phyloP scores from a whole-genome alignment of 2,888 invertebrate genomes.

The Andrena chrysosceles region DNA sequence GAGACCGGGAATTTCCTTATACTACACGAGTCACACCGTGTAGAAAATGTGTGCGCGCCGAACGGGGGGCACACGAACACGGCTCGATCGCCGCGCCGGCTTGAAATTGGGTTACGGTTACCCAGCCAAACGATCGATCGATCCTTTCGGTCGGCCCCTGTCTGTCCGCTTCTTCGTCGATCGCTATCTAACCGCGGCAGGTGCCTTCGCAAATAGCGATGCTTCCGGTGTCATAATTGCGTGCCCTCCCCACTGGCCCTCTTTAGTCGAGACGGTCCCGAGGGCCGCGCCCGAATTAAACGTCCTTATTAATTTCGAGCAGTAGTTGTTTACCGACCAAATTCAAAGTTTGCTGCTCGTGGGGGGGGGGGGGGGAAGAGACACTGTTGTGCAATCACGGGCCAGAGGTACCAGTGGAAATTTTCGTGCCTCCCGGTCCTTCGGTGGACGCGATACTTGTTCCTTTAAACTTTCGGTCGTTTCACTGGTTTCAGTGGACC shows the following conservation, averaged over 20 bases:
- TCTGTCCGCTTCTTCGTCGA: constrained; percentile 13
- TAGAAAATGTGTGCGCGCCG: constrained; percentile 24
- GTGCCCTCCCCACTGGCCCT: constrained; percentile 12
- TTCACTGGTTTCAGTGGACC: too few relatives aligned
- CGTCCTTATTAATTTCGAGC: constrained; percentile 10
- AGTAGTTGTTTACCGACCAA: constrained; percentile 1
- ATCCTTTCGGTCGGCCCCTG: constrained; percentile 12
- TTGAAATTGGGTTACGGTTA: constrained; percentile 75
- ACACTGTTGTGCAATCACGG: constrained; percentile 19
- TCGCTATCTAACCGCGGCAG: constrained; percentile 42
- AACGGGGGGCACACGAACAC: constrained; percentile 42
- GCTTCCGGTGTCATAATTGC: constrained; percentile 53
- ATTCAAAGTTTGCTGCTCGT: neutral
- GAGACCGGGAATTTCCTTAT: constrained; percentile 82
- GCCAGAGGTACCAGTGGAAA: constrained; percentile 8
- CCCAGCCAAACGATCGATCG: constrained; percentile 46
- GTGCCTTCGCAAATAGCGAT: constrained; percentile 37
- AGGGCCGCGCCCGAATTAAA: constrained; percentile 38
- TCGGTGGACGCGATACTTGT: neutral
- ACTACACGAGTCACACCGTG: constrained; percentile 68
- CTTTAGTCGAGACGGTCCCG: neutral
- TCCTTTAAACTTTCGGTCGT: too few relatives aligned
- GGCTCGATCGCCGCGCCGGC: constrained; percentile 27
- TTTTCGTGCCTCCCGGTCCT: constrained; percentile 7
- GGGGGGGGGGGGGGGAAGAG: neutral